These are phyloP conservation scores for Mastacembelus armatus DNA, from an alignment of 2,797 vertebrate genomes.

Conservation along the genomic window DNA sequence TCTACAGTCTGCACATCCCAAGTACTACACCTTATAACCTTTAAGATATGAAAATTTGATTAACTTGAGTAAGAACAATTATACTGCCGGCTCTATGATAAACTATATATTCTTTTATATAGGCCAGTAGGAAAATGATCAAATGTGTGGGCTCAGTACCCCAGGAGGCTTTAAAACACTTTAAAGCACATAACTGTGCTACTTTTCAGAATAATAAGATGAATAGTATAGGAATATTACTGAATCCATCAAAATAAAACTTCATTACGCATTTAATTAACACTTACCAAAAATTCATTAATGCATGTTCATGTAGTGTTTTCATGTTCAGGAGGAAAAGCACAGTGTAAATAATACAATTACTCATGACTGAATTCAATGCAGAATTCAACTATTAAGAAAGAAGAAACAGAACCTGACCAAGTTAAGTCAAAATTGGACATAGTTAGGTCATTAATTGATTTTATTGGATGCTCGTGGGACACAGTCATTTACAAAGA, in stretches of 20 bases:
- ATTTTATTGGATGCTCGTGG: slow-evolving; percentile 11
- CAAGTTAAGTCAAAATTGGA: neutral
- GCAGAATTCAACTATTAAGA: neutral
- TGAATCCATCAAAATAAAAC: neutral
- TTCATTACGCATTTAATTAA: slow-evolving; percentile 7
- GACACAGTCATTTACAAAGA: slow-evolving; percentile 76
- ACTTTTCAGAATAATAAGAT: neutral
- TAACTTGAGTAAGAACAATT: accelerated
- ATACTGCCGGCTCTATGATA: neutral
- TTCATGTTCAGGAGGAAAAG: slow-evolving; percentile 6
- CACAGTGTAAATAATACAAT: neutral
- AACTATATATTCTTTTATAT: neutral
- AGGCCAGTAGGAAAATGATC: neutral
- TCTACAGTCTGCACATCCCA: neutral
- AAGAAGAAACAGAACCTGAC: neutral
- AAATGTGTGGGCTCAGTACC: no score
- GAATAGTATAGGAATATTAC: neutral
- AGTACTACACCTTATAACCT: neutral
- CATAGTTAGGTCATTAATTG: neutral
- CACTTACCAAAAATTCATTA: slow-evolving; percentile 44
- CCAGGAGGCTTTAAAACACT: neutral
- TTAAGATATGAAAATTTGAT: neutral
- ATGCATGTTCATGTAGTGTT: neutral
- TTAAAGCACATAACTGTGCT: neutral
- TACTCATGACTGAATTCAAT: neutral